phyloP scores from a whole-genome alignment of 2,888 invertebrate species.

The Homarus gammarus region DNA sequence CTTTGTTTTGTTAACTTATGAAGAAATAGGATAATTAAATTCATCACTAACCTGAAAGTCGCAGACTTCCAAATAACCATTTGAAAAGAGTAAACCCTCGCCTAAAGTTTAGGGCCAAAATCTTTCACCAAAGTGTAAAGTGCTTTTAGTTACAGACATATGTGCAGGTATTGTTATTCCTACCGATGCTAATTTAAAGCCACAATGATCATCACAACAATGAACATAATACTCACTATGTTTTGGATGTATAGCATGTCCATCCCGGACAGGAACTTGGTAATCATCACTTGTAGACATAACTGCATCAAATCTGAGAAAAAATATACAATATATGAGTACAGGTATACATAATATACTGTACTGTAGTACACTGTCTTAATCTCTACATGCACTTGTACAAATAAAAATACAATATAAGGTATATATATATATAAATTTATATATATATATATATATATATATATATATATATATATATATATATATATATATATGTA shows the following conservation, averaged over 20 bases:
- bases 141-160: not conserved
- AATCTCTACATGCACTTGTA: not conserved
- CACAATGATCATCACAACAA: not conserved
- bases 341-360: not conserved
- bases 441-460: not conserved
- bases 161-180: not conserved
- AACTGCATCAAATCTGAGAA: not conserved
- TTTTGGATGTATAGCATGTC: slow-evolving; percentile 32
- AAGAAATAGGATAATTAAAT: no score
- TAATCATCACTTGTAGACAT: slow-evolving; percentile 66
- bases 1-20: no score
- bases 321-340: not conserved
- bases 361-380: not conserved
- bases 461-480: not conserved
- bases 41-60: no score
- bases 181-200: no score
- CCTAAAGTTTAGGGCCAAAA: no score
- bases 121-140: no score
- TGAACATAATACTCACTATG: slow-evolving; percentile 34
- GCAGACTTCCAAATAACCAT: no score
- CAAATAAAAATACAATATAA: not conserved
- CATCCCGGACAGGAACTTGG: slow-evolving; percentile 65
- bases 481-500: not conserved
- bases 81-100: no score
- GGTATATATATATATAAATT: not conserved